These are phyloP conservation scores for Coptodon rendalli DNA, from an alignment of 2,113 vertebrate species.

Conservation along the genomic window DNA sequence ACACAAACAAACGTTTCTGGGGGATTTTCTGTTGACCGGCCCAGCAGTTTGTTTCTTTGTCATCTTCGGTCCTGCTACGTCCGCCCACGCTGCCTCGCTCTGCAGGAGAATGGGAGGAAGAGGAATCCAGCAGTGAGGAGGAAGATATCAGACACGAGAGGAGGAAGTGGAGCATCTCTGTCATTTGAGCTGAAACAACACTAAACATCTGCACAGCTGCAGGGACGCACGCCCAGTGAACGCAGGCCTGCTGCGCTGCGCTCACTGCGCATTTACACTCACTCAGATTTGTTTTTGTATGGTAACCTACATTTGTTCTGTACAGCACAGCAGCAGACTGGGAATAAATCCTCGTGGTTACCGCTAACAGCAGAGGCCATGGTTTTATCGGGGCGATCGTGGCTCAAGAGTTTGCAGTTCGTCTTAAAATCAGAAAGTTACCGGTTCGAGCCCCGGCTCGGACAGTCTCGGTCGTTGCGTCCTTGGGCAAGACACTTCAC, in stretches of 20 bases:
- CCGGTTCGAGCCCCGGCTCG: fast-evolving
- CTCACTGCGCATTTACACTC: neutral
- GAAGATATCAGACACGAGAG: neutral
- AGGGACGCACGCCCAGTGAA: neutral
- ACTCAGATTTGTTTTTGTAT: neutral
- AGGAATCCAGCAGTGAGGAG: constrained; percentile 17
- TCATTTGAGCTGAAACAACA: constrained; percentile 41
- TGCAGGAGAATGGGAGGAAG: constrained; percentile 48
- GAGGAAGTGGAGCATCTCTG: constrained; percentile 33
- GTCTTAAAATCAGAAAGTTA: fast-evolving
- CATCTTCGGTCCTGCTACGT: neutral
- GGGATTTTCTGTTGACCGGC: neutral
- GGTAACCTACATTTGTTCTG: neutral
- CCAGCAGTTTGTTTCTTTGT: neutral
- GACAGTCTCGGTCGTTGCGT: neutral
- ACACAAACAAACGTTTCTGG: neutral
- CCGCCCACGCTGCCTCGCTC: neutral
- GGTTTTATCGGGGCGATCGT: fast-evolving
- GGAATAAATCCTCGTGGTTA: neutral
- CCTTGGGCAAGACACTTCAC: fast-evolving
- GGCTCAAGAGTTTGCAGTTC: fast-evolving
- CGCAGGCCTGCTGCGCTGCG: neutral
- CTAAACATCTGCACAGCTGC: neutral
- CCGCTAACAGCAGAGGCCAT: neutral
- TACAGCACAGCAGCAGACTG: neutral